Evolutionary conservation across 2,888 invertebrate species (phyloP), one percentile per base, ranked within the genome.

Genomic region (Rhagium mordax): DNA sequence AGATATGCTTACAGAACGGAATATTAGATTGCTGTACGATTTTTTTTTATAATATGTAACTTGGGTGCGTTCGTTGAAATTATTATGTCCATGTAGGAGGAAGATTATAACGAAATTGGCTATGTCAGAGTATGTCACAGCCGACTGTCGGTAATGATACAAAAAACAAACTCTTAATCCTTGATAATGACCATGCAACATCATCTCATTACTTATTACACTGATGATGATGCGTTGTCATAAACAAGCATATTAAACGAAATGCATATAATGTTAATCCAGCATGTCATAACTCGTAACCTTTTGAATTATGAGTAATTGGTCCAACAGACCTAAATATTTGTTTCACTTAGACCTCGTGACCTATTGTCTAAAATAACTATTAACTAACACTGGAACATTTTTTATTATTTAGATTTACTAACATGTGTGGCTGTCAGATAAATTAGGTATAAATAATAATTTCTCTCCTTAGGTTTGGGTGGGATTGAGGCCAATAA

Each of bases 301-400:
- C 60, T 61, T 53, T 49, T 69, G 29, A 69, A 69, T 61, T 69
- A 18, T 47, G 24, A 27, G 27, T 59, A 69, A 69, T 60, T 60
- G 60, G 18, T 15, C 49, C 53, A 15, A n/a, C 51, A 41, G 47
- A 47, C 33, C 41, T 18, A 62, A 41, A 18, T 21, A n/a, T 47
- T 41, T 51, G 51, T 51, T 20, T 51, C 51, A 51, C 47, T 59
- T 41, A 33, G 53, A 55, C 53, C 53, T 15, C 20, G 24, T 66
- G 53, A 66, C 55, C 53, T 18, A 66, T 18, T 66, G 66, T 33
- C 55, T 66, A 41, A 55, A 66, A 66, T 55, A 66, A 53, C 33
- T 41, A 55, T 66, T 66, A 66, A 55, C 41, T 53, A 20, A 53
- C 6, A 53, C 53, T 21, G 66, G 13, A 53, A 18, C 18, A 27